phyloP scores from a whole-genome alignment of 2,797 vertebrate genomes.

The Malacoraja senta region DNA sequence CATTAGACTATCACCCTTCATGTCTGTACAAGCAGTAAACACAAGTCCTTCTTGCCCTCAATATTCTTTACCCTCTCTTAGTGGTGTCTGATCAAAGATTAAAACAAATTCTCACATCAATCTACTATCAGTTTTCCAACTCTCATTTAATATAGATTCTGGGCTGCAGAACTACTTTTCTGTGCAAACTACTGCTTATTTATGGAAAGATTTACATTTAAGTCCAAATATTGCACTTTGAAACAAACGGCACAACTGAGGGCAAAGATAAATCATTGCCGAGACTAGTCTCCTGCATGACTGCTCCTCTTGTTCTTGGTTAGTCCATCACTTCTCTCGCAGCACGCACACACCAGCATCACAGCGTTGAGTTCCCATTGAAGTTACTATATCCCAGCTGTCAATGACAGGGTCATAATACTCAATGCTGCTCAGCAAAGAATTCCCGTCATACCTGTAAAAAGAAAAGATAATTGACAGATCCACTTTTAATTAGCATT shows the following conservation, averaged over 20 bases:
- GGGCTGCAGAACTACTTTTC: neutral
- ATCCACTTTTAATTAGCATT: neutral
- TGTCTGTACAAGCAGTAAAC: neutral
- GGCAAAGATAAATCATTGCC: neutral
- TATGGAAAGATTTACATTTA: constrained; percentile 22
- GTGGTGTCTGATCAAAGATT: neutral
- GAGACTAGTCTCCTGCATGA: neutral
- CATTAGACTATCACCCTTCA: neutral
- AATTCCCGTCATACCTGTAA: constrained; percentile 89
- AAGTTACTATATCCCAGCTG: constrained; percentile 97
- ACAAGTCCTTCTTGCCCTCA: neutral
- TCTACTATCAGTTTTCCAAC: neutral
- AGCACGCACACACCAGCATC: constrained; percentile 95
- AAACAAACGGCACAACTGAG: neutral
- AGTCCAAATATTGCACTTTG: constrained; percentile 22
- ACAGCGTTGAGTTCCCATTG: constrained; percentile 96
- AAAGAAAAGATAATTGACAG: constrained; percentile 26
- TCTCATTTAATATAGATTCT: neutral
- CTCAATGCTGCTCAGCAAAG: constrained; percentile 93
- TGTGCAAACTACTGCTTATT: constrained; percentile 31
- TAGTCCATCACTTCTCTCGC: constrained; percentile 77
- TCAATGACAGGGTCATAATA: constrained; percentile 96
- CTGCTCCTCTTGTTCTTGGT: neutral
- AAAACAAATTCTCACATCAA: neutral
- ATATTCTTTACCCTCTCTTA: too few species aligned